These are phyloP conservation scores for Cyclina sinensis DNA, from an alignment of 1,140 invertebrate genomes.

Conservation along the genomic window DNA sequence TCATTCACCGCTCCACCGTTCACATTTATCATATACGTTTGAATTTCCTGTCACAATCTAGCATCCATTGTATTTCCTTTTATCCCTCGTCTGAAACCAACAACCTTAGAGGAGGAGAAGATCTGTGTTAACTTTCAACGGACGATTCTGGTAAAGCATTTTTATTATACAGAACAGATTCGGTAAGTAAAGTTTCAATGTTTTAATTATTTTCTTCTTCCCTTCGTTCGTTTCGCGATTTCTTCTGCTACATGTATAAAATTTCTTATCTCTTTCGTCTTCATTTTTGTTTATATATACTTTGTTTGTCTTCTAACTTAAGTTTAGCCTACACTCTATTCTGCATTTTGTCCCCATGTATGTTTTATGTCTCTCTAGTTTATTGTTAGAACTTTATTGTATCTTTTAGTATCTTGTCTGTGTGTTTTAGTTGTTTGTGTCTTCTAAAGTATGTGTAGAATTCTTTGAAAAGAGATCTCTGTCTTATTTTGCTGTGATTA, in stretches of 20 bases:
- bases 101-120: no score
- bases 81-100: neutral
- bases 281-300: neutral
- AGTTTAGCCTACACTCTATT: neutral
- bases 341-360: constrained; percentile 3
- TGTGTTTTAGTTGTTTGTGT: constrained; percentile 5
- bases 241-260: no score
- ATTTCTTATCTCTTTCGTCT: neutral
- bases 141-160: neutral
- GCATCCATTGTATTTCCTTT: neutral
- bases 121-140: no score
- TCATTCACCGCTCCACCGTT: neutral
- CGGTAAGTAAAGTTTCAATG: neutral
- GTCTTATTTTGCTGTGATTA: no score
- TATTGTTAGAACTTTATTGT: no score
- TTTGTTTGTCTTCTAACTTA: neutral
- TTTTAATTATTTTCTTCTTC: neutral
- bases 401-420: neutral
- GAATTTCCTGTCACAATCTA: no score
- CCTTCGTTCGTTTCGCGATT: no score
- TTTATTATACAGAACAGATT: neutral
- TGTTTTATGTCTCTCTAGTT: neutral
- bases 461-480: no score
- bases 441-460: no score
- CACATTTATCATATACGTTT: neutral